Evolutionary conservation across 2,888 invertebrate species (phyloP), one percentile per base, ranked within the genome.

Genomic region (Euclidia mi): DNA sequence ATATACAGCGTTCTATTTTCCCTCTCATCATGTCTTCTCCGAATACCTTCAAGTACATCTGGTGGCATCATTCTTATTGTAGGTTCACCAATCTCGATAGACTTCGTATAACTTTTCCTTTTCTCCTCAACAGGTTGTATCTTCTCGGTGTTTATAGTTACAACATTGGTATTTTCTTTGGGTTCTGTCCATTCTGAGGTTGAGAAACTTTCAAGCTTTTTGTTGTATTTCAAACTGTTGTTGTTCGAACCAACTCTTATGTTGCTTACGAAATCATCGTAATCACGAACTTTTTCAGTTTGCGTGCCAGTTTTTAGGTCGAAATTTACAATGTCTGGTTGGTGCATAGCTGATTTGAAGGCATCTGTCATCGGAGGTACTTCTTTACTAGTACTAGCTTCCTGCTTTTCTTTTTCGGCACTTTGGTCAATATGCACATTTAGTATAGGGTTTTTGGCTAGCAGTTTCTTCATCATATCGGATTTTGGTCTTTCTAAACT

Each of bases 401-500:
- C 91, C 40, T 70, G 78, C 51, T 85, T 89, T 28, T 59, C 61
- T 79, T 83, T 77, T 53, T 75, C 75, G n/a, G 81, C 46, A 25
- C 67, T 81, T 81, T 89, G 92, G 65, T 94, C 94, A 31, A 93
- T 84, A 49, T 94, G 92, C 10, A 89, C 93, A 58, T 94, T 95
- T 38, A 95, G 76, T 50, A 94, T 94, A 0, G 95, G 95, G 69
- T 94, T 95, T 78, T 94, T 95, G 2, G 94, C 94, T 31, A 95
- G 87, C 7, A 95, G 67, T 75, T 96, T 95, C 58, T 95, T 95
- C 86, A 95, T 95, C 78, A 95, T 94, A 28, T 95, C 95, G 1
- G 95, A 95, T 84, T 95, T 96, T 0, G 96, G 95, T 67, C 95
- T 89, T 76, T 96, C 96, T 71, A 96, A 85, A 67, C 95, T 96